Evolutionary conservation across 2,888 invertebrate genomes (phyloP).

Genomic region (Dione vanillae): DNA sequence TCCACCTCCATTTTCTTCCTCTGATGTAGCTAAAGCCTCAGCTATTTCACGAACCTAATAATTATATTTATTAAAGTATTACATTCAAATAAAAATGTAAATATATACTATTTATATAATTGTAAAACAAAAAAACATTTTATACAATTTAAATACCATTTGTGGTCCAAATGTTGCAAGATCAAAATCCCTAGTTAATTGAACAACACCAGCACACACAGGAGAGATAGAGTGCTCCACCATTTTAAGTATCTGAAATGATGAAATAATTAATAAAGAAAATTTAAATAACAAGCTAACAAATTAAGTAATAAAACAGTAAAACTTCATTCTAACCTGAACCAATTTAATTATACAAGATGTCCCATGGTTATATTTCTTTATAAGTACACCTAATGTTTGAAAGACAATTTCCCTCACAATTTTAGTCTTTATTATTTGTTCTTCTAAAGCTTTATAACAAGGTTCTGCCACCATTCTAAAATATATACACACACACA

Average conservation of each 20-base stretch:
- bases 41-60: constrained; percentile 87
- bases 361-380: constrained; percentile 92
- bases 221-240: constrained; percentile 88
- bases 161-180: constrained; percentile 89
- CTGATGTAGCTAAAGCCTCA: constrained; percentile 85
- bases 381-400: constrained; percentile 91
- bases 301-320: constrained; percentile 8
- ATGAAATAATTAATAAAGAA: neutral
- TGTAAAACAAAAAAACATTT: neutral
- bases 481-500: constrained; percentile 34
- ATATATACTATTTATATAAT: neutral
- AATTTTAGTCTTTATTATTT: constrained; percentile 85
- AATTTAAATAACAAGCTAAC: constrained; percentile 13
- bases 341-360: constrained; percentile 89
- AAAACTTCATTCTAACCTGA: constrained; percentile 67
- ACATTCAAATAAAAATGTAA: neutral
- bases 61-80: constrained; percentile 2
- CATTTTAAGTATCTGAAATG: constrained; percentile 88
- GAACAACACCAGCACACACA: constrained; percentile 88
- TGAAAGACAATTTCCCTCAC: constrained; percentile 89
- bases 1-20: constrained; percentile 75
- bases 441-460: constrained; percentile 88
- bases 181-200: constrained; percentile 87
- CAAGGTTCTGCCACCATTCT: constrained; percentile 90
- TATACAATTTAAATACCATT: constrained; percentile 70